phyloP scores from a whole-genome alignment of 1,140 invertebrate species.

The Macrotrachela quadricornifera region DNA sequence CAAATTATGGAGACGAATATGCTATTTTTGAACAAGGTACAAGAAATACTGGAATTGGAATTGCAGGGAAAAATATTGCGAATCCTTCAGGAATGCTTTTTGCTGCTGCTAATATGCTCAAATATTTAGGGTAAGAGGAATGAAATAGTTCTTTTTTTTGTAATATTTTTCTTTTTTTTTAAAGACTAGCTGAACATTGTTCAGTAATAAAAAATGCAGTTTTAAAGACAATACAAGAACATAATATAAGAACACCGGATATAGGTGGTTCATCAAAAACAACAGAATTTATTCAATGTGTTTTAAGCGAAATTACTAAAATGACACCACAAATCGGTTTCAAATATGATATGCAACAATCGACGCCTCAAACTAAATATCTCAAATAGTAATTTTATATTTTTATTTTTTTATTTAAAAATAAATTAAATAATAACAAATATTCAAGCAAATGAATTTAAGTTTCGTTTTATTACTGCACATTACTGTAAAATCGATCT shows the following conservation, averaged over 20 bases:
- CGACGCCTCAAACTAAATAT: no score
- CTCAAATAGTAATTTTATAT: no score
- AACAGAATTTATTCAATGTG: slow-evolving; percentile 71
- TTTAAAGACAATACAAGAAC: not conserved
- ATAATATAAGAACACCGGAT: slow-evolving; percentile 57
- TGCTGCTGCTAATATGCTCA: slow-evolving; percentile 3
- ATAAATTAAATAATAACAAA: no score
- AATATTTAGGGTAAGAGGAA: slow-evolving; percentile 2
- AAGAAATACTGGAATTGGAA: slow-evolving; percentile 3
- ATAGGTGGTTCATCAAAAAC: slow-evolving; percentile 78
- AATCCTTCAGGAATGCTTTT: slow-evolving; percentile 8
- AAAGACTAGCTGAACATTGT: not conserved
- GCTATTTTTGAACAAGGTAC: slow-evolving; percentile 7
- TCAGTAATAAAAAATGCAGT: slow-evolving; percentile 2
- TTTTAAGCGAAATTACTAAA: slow-evolving; percentile 24
- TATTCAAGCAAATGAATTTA: no score
- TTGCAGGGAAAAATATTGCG: slow-evolving; percentile 8
- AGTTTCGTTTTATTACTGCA: no score
- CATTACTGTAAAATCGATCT: no score
- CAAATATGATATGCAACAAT: no score
- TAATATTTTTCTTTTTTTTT: not conserved
- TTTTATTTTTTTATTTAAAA: no score
- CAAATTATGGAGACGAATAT: slow-evolving; percentile 5
- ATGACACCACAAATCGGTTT: slow-evolving; percentile 4
- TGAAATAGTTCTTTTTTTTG: not conserved